phyloP scores from a whole-genome alignment of 1,140 invertebrate genomes.

The Papilio glaucus region DNA sequence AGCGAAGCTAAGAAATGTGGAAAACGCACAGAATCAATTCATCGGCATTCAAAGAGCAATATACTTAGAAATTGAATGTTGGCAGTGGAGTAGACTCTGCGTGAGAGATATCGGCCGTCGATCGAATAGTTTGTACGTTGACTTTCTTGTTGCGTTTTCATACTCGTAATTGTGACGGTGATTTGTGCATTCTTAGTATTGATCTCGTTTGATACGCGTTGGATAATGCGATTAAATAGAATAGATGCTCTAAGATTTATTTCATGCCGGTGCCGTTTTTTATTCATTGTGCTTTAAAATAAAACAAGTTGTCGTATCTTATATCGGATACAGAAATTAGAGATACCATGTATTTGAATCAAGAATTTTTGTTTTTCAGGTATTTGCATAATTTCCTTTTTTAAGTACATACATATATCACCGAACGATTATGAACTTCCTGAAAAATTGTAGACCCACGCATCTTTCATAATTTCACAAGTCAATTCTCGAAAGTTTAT shows the following conservation, averaged over 20 bases:
- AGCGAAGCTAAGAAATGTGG: constrained; percentile 23
- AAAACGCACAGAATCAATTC: constrained; percentile 19
- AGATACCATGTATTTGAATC: no score
- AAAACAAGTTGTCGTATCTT: no score
- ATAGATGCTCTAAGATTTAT: not conserved
- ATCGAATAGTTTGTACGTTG: constrained; percentile 29
- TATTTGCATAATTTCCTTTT: no score
- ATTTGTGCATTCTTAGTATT: constrained; percentile 2
- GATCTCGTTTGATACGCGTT: not conserved
- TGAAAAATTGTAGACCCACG: no score
- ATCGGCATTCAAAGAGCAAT: constrained; percentile 40
- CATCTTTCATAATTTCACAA: no score
- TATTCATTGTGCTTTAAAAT: no score
- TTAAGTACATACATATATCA: no score
- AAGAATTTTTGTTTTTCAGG: no score
- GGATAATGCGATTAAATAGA: not conserved
- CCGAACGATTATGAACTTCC: no score
- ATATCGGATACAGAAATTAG: no score
- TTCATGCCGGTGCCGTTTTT: no score
- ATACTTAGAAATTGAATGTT: constrained; percentile 47
- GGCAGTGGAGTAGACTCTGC: constrained; percentile 37
- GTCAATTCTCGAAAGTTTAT: no score
- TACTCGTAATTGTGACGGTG: constrained; percentile 9
- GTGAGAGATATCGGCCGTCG: constrained; percentile 40
- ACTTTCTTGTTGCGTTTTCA: constrained; percentile 39